Base-by-base conservation (phyloP, 2,797 vertebrate genomes). In the Enteromius radiatus region DNA sequence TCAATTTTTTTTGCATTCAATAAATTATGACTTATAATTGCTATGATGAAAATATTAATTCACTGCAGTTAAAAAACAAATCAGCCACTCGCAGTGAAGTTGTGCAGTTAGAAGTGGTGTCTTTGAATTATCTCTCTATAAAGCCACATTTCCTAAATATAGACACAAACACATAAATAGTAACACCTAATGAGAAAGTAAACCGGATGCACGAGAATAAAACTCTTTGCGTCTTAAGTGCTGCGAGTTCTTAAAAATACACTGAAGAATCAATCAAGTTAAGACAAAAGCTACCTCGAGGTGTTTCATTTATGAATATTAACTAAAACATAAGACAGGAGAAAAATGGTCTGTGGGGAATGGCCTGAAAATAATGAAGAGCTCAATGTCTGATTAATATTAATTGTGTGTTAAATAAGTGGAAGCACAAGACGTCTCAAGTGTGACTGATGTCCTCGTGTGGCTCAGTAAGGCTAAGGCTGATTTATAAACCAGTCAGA, bases 381-480 rank as follows among this genome's bases (percentile, higher is more conserved):
- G 75, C 73, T 69, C 41, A 76, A 70, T 23, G 43, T 56, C 43
- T 63, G 43, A 76, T 85, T 83, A 83, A 78, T 82, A 70, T 70
- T 80, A 76, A 83, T 76, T 54, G 59, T 56, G 69, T 71, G 81
- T 45, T 83, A 70, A 80, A 69, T 68, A 83, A 63, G 33, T 52
- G 70, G 54, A 54, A 73, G 61, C 70, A 49, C 52, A 79, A 71
- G 68, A 36, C 36, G 17, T 73, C 59, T 31, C 19, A 56, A 59
- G 68, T 45, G 36, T 71, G 8, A 67, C 75, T 82, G 47, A 33
- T 73, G 79, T 77, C 31, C 74, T 47, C 15, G n/a, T 21, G 28
- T 31, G 45, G 71, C 33, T 54, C 45, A 54, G 47, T 61, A 65
- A 73, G 19, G 75, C 76, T 77, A 31, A 33, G 45, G 23, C 59